Base-by-base conservation (phyloP, 2,797 vertebrate species). In the Bovichtus diacanthus region DNA sequence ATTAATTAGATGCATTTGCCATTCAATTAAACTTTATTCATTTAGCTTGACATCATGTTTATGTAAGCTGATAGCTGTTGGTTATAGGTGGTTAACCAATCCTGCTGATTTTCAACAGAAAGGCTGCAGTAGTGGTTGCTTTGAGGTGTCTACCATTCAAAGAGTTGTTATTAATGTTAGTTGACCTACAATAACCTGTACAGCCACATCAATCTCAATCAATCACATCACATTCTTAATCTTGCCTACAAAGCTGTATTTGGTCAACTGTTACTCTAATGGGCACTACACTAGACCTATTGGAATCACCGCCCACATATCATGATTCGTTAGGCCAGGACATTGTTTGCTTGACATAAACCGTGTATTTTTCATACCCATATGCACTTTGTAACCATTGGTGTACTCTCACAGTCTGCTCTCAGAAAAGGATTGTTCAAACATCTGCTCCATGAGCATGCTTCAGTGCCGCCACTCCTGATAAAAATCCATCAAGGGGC, bases 401-500 rank as follows among this genome's bases (percentile, higher is more conserved):
- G 11, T 4, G 19, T 81, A 58, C 62, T 69, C 38, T n/a, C 29
- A 56, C 27, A 46, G 34, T 53, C 44, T 69, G 2, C 16, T 70
- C 34, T 27, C 5, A 49, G 43, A 44, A 67, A 43, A 66, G 21
- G 23, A 39, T 10, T 43, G 5, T 36, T 74, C 23, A 41, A 39
- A 73, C 11, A n/a, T 54, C 54, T 9, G 12, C 29, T 63, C 44
- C 25, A 50, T 16, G 9, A 70, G 23, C 46, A 66, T 19, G 23
- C 36, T 27, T 27, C 59, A 51, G 31, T 66, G 71, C 53, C 62
- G 59, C 47, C 68, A 55, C 63, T 83, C n/a, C 15, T 49, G 65
- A 78, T 74, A 62, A 70, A 80, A 78, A 82, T 74, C 55, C 41
- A 34, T 74, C 55, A 70, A 68, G 49, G 68, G 54, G 55, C 36